Conservation (phyloP, 2,113 vertebrate genomes). For the Verasper variegatus region DNA sequence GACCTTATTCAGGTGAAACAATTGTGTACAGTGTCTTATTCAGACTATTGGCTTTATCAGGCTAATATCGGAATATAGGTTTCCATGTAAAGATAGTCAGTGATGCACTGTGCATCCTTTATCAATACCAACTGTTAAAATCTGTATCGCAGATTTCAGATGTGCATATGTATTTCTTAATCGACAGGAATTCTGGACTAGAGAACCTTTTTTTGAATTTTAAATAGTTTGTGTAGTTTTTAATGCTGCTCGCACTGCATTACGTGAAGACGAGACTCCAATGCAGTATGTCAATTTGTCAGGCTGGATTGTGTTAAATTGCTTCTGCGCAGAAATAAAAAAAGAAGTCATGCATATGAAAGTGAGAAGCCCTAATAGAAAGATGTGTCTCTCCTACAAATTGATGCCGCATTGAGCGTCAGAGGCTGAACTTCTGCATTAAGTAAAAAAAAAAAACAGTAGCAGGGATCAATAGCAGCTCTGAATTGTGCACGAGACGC, state of each 20-base stretch:
- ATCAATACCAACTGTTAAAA: neutral
- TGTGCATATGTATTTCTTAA: neutral
- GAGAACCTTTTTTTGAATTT: constrained; percentile 13
- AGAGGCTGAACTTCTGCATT: constrained; percentile 28
- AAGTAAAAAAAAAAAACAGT: constrained; percentile 14
- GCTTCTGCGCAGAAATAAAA: constrained; percentile 35
- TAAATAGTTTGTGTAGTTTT: constrained; percentile 7
- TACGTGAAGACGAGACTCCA: constrained; percentile 24
- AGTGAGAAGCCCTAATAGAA: constrained; percentile 54
- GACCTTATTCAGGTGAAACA: no score
- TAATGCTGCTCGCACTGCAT: constrained; percentile 34
- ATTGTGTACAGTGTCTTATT: no score
- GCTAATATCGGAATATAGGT: no score
- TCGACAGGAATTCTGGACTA: neutral
- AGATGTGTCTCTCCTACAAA: constrained; percentile 61
- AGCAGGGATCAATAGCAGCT: constrained; percentile 11
- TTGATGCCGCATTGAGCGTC: constrained; percentile 26
- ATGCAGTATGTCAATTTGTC: constrained; percentile 40
- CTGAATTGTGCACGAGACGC: constrained; percentile 9
- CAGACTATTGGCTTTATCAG: no score
- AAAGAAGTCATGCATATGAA: constrained; percentile 57
- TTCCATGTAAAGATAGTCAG: no score
- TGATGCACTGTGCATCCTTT: neutral
- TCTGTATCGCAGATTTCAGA: neutral
- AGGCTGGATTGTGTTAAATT: constrained; percentile 60